phyloP scores from a whole-genome alignment of 2,797 vertebrate genomes.

The Sylvilagus floridanus region DNA sequence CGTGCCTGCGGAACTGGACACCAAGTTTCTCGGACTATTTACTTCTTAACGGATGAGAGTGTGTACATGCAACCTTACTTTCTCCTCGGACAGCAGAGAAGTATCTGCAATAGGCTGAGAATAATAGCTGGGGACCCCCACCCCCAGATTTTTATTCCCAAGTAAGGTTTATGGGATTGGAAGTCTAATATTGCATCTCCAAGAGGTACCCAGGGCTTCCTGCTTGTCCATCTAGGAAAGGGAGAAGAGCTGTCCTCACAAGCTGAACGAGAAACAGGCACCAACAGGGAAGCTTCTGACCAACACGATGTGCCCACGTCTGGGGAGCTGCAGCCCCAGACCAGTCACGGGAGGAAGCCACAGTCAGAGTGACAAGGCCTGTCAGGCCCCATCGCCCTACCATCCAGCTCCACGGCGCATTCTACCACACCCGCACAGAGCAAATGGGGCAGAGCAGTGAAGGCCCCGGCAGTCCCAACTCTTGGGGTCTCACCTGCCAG shows the following conservation, averaged over 20 bases:
- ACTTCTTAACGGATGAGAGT: background rate
- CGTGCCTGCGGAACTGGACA: background rate
- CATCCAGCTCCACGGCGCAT: background rate
- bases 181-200: background rate
- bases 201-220: background rate
- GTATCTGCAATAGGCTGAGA: background rate
- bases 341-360: background rate
- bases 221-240: background rate
- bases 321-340: background rate
- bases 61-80: background rate
- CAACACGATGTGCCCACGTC: background rate
- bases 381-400: background rate
- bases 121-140: background rate
- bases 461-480: background rate
- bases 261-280: background rate
- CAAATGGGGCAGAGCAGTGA: background rate
- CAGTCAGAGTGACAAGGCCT: background rate
- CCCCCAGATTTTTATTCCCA: background rate
- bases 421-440: background rate
- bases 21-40: background rate
- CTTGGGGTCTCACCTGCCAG: background rate
- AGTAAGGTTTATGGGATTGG: background rate
- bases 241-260: background rate
- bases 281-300: background rate
- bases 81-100: background rate